These are phyloP conservation scores for Istiophorus platypterus DNA, from an alignment of 2,113 vertebrate genomes.

Conservation along the genomic window DNA sequence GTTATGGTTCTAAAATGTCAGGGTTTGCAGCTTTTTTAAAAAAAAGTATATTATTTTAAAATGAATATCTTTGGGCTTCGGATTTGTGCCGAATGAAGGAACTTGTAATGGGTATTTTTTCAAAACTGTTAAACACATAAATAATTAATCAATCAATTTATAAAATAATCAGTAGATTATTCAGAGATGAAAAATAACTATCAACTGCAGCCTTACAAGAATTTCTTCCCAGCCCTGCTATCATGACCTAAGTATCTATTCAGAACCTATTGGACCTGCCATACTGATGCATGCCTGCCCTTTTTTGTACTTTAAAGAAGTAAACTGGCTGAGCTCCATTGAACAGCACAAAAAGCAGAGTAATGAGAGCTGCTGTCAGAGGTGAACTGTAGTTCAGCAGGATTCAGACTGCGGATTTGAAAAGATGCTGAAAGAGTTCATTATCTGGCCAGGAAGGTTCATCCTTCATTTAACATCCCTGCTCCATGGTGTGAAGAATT, in stretches of 20 bases:
- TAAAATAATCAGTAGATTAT: background rate
- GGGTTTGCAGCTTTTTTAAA: background rate
- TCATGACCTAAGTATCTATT: background rate
- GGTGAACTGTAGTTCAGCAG: slow-evolving; percentile 41
- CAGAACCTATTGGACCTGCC: slow-evolving; percentile 1
- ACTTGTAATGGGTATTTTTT: too few relatives aligned
- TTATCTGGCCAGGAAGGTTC: slow-evolving; percentile 29
- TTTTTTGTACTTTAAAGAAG: slow-evolving; percentile 26
- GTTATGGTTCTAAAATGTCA: background rate
- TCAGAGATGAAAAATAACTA: background rate
- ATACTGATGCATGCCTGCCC: slow-evolving; percentile 7
- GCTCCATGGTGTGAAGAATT: slow-evolving; percentile 19
- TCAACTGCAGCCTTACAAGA: background rate
- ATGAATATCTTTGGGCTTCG: background rate
- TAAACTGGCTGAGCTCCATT: slow-evolving; percentile 17
- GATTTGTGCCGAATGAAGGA: too few relatives aligned
- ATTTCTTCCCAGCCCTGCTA: background rate
- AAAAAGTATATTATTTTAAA: background rate
- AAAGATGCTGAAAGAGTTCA: slow-evolving; percentile 41
- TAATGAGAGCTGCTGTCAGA: slow-evolving; percentile 48
- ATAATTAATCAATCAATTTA: background rate
- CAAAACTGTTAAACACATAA: too few relatives aligned
- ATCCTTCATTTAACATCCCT: slow-evolving; percentile 46
- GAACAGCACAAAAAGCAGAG: slow-evolving; percentile 40
- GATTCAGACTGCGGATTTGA: slow-evolving; percentile 40